Evolutionary conservation across 2,797 vertebrate species (phyloP), one percentile per base, ranked within the genome.

Genomic region (Chromobotia macracanthus): DNA sequence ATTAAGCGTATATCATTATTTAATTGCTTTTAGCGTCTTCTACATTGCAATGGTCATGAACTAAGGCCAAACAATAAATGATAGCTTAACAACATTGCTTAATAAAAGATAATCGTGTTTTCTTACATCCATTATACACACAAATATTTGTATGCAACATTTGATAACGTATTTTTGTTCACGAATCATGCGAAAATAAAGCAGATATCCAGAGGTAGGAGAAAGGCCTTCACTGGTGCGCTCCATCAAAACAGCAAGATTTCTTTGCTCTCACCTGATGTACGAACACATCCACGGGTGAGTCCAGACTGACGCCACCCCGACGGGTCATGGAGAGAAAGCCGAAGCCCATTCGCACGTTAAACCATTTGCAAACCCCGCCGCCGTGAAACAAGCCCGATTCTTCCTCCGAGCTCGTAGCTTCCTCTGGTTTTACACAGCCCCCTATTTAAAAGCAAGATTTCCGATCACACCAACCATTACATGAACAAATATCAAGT

Each of bases 291-390:
- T 98, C 96, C 41, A 95, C 92, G 13, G 95, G 94, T 4, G 88
- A 86, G 28, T 96, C 93, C 74, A 96, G 91, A 12, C 90, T 85
- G 15, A 87, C 83, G 51, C 94, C 96, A 13, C 95, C 95, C 84
- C 92, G 90, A 91, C 88, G 91, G 83, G 92, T 96, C 96, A 98
- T 96, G 89, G 96, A 96, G 72, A 97, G 93, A 89, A 97, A 98
- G 61, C 96, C 96, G 87, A 98, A 98, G 55, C 96, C 96, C 96
- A 97, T 96, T 80, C 95, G 91, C 86, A 96, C 91, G 75, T 97
- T 97, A 92, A 98, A 97, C 96, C 96, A 97, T 81, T 96, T 98
- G 80, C 96, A 97, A 86, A 94, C 91, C 38, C 96, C 96, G 78
- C 92, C 92, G 83, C 95, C 95, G 72, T 88, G 90, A 68, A 92